Evolutionary conservation across 2,113 vertebrate species (phyloP).

Genomic region (Mesocricetus auratus): DNA sequence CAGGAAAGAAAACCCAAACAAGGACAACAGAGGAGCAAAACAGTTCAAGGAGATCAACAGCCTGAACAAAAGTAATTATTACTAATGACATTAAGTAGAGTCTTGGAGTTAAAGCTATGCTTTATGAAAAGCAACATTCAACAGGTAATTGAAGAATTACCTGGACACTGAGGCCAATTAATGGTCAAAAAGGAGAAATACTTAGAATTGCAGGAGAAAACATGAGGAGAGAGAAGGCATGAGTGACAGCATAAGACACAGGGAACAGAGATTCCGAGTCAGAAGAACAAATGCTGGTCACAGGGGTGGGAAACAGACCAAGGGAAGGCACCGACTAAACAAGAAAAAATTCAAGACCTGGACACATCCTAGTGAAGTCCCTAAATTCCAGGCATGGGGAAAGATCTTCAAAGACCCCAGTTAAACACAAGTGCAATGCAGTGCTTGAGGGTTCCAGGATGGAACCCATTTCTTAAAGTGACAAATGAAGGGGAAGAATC

Average conservation of each 20-base stretch:
- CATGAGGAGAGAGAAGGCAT: neutral
- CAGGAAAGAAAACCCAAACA: neutral
- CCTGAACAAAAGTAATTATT: neutral
- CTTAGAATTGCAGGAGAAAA: neutral
- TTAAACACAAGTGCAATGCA: neutral
- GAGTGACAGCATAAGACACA: neutral
- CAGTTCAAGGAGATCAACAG: neutral
- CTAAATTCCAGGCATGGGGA: slow-evolving; percentile 1
- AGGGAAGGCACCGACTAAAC: neutral
- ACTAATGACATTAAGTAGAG: neutral
- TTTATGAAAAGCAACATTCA: slow-evolving; percentile 45
- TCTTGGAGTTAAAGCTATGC: neutral
- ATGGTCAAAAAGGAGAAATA: slow-evolving; percentile 29
- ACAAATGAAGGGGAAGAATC: slow-evolving; percentile 10
- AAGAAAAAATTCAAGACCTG: slow-evolving; percentile 22
- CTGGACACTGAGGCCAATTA: slow-evolving; percentile 31
- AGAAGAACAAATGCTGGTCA: slow-evolving; percentile 4
- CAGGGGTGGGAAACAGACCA: neutral
- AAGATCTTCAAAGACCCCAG: neutral
- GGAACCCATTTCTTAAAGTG: neutral
- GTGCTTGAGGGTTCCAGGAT: neutral
- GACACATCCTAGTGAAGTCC: neutral
- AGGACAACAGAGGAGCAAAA: neutral
- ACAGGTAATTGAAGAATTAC: slow-evolving; percentile 11
- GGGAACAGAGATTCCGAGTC: neutral